A percentile compares a stretch with the other conserved stretches of the same genome.
These are phyloP conservation scores for Bubalus kerabau DNA, from an alignment of 2,113 vertebrate genomes.

Conservation along the genomic window DNA sequence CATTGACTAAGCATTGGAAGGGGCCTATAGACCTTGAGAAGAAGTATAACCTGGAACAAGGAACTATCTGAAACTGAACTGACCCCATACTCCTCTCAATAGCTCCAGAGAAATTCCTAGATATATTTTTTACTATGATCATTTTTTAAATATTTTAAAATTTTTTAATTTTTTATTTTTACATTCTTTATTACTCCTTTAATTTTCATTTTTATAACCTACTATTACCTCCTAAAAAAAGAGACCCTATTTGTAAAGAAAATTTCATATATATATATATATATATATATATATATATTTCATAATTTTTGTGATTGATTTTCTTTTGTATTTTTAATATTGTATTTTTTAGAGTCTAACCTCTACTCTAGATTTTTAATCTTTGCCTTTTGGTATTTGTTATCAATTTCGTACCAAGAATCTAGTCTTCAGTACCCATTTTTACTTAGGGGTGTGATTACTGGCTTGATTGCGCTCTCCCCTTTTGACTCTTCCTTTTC, in stretches of 20 bases:
- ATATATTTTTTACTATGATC: not conserved
- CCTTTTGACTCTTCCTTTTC: not conserved
- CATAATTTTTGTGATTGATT: not conserved
- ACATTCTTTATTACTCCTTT: not conserved
- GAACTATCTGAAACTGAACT: not conserved
- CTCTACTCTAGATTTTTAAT: not conserved
- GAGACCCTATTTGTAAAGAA: not conserved
- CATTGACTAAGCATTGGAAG: not conserved
- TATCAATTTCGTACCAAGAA: not conserved
- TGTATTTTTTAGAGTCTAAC: not conserved
- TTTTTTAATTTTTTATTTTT: not conserved
- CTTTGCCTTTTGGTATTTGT: not conserved
- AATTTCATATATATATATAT: not conserved
- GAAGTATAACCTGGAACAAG: not conserved
- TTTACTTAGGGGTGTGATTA: not conserved
- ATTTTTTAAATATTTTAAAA: not conserved
- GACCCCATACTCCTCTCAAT: not conserved
- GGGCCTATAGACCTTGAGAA: not conserved
- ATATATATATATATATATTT: too few species aligned
- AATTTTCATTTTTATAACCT: not conserved
- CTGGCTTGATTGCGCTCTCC: not conserved
- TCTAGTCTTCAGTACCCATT: not conserved
- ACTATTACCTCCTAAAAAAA: not conserved
- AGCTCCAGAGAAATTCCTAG: not conserved
- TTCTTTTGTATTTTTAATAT: not conserved